Base-by-base conservation (phyloP, 2,888 invertebrate genomes). In the Argyresthia goedartella region DNA sequence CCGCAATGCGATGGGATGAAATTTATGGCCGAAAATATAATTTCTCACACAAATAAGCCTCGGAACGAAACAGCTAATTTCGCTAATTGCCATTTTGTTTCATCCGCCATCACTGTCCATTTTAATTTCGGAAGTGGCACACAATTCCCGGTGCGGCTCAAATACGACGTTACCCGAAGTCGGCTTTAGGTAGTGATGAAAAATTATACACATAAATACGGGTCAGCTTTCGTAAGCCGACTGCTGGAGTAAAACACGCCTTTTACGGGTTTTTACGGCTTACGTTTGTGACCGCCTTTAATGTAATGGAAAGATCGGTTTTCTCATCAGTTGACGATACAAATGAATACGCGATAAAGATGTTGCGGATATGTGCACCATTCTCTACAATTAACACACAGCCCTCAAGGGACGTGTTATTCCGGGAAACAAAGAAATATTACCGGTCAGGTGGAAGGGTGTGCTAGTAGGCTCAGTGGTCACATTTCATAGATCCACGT, bases 71-170 rank as follows among this genome's bases (percentile, higher is more conserved):
- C 46, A 25, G 10, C 25, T 66, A 66, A 71, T 74, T 68, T 68
- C 65, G 65, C 64, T 72, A 75, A 75, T 74, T 69, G 66, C 56
- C 57, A 55, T 59, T 59, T 55, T 62, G 63, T 69, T 66, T 60
- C 60, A 61, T 61, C 64, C 63, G 64, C 63, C 65, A 69, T 70
- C 69, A 68, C 62, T 65, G 77, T 73, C 75, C 70, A 66, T 78
- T 80, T 75, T 76, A 80, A 81, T 82, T 81, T 79, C 57, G 66
- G 60, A 65, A 70, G 4, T 25, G 25, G 25, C 25, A 25, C 25
- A 25, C 25, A 25, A 25, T 6, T 25, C 25, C 25, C 39, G 8
- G 8, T 7, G 36, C 36, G 36, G 39, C 39, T 39, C 39, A 25
- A 25, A 25, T 25, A 25, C 25, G 25, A 6, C 25, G 6, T 25